phyloP scores from a whole-genome alignment of 1,140 invertebrate species.

The Mycetomoellerius zeteki region DNA sequence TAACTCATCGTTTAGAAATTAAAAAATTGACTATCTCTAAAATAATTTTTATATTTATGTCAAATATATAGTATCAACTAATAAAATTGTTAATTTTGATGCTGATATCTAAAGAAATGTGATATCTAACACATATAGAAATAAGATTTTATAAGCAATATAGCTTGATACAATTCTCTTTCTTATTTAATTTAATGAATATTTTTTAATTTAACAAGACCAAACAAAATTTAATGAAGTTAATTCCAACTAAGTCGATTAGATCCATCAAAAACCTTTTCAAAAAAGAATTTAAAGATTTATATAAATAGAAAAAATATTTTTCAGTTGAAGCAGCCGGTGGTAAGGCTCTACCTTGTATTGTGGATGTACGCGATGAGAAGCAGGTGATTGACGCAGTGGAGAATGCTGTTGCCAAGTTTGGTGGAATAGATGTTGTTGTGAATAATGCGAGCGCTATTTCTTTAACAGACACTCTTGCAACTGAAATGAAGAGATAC shows the following conservation, averaged over 20 bases:
- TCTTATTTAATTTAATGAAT: background rate
- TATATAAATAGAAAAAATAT: constrained; percentile 54
- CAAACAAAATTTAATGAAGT: background rate
- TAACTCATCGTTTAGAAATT: too few relatives aligned
- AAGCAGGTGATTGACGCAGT: constrained; percentile 94
- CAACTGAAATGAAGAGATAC: constrained; percentile 98
- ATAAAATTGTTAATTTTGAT: background rate
- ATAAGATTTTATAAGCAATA: background rate
- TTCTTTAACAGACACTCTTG: constrained; percentile 93
- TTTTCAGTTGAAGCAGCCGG: constrained; percentile 95
- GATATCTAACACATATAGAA: background rate
- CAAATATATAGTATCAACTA: background rate
- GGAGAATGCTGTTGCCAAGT: constrained; percentile 94
- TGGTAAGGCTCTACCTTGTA: constrained; percentile 96
- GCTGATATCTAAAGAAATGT: background rate
- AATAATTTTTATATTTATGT: background rate
- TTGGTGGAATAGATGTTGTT: constrained; percentile 98
- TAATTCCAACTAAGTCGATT: background rate
- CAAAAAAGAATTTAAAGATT: background rate
- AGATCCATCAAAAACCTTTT: background rate
- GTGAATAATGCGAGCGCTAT: constrained; percentile 99
- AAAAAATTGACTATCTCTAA: background rate
- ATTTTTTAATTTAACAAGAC: background rate
- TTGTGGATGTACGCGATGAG: constrained; percentile 98
- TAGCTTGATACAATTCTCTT: background rate